Evolutionary conservation across 2,113 vertebrate genomes (phyloP), one percentile per base, ranked within the genome.

Genomic region (Caranx ignobilis): DNA sequence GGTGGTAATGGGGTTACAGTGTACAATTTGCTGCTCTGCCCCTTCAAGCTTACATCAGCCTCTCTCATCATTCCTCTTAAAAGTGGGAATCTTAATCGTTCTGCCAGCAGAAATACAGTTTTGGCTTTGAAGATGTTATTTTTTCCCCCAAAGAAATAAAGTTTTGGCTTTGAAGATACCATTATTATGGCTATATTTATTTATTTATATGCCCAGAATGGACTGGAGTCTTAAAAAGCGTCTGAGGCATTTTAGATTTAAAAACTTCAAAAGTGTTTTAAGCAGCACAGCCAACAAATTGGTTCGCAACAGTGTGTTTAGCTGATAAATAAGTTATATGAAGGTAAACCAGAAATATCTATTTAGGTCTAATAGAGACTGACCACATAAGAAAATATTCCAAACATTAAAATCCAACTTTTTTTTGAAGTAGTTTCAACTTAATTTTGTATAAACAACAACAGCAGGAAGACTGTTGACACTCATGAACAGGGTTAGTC

Each of bases 41-140:
- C 71, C 79, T 69, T 56, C 39, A 83, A 88, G 80, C 78, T 83
- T 83, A 74, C 81, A 89, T 76, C 85, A 86, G 73, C 26, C 50
- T 68, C 74, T 64, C 71, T 86, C 88, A 81, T 83, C 81, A 11
- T 81, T 84, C 75, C 39, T 74, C 79, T 75, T 84, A 52, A 71
- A 85, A 87, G 70, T 2, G 3, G 77, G 75, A 87, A 75, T 83
- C 66, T 59, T 85, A 83, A 87, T 90, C 85, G 18, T 86, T 78
- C 71, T 81, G 77, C 83, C 79, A 73, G 87, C 66, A 83, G 85
- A 87, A 87, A 88, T 75, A 75, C 41, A 76, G 73, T 84, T 66
- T 69, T 35, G 71, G 61, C 89, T 91, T 91, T 90, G 89, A 92
- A 90, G 88, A 86, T 88, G 32, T 75, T 57, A 37, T 56, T 67